phyloP scores from a whole-genome alignment of 2,797 vertebrate species.

The Neosilurus mollespiculum region DNA sequence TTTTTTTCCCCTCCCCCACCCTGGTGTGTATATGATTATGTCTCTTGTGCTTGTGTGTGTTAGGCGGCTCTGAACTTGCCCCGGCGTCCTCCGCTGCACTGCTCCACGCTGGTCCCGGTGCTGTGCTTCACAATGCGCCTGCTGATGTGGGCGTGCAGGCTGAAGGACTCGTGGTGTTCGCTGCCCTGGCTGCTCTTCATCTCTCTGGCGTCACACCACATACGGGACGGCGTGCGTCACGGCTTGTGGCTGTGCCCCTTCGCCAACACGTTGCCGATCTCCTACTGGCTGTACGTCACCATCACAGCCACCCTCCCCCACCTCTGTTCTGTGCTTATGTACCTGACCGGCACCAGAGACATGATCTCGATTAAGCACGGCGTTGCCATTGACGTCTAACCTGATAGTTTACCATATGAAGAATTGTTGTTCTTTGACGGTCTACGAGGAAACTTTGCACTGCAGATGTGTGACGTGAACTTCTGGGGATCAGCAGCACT shows the following conservation, averaged over 20 bases:
- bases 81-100: constrained; percentile 89
- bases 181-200: constrained; percentile 96
- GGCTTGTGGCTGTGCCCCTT: constrained; percentile 94
- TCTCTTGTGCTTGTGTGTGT: constrained; percentile 43
- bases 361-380: constrained; percentile 91
- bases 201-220: constrained; percentile 91
- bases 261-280: constrained; percentile 88
- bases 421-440: neutral
- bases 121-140: constrained; percentile 84
- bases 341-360: constrained; percentile 89
- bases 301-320: constrained; percentile 91
- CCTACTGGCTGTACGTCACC: constrained; percentile 92
- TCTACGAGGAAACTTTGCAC: neutral
- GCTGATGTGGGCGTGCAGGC: constrained; percentile 84
- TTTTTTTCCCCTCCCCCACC: neutral
- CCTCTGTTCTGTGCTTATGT: constrained; percentile 92
- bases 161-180: constrained; percentile 94
- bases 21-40: neutral
- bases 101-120: constrained; percentile 88
- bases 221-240: constrained; percentile 88
- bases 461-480: constrained; percentile 26
- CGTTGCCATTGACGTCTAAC: constrained; percentile 86
- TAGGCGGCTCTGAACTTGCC: constrained; percentile 89
- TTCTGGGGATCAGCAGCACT: neutral
- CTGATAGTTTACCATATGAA: neutral